phyloP scores from a whole-genome alignment of 2,113 vertebrate genomes.

The Megaceryle torquata region DNA sequence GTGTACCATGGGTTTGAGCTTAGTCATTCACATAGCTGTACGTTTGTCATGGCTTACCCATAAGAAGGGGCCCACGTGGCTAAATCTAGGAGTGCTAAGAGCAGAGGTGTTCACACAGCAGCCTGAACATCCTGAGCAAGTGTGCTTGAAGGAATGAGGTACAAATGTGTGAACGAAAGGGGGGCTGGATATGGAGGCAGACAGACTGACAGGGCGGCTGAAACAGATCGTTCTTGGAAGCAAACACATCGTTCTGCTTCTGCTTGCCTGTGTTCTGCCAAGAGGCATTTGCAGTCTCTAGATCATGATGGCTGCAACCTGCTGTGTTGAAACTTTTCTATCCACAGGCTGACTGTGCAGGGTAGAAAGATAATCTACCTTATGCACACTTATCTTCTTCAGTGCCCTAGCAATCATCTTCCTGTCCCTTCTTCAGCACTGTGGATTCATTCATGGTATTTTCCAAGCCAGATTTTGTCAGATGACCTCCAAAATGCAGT shows the following conservation, averaged over 20 bases:
- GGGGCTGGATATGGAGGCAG: not conserved
- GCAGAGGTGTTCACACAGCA: constrained; percentile 28
- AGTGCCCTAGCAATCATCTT: not conserved
- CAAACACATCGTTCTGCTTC: constrained; percentile 28
- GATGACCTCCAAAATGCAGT: not conserved
- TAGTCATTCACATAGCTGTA: not conserved
- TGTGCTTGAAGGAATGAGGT: not conserved
- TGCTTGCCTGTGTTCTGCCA: constrained; percentile 43
- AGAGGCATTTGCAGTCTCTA: constrained; percentile 50
- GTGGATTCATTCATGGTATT: not conserved
- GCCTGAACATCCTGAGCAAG: not conserved
- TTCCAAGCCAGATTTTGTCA: not conserved
- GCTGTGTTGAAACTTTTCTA: constrained; percentile 45
- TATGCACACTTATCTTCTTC: constrained; percentile 15
- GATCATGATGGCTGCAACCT: constrained; percentile 51
- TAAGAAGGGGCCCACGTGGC: not conserved
- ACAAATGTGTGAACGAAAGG: not conserved
- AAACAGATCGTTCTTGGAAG: constrained; percentile 49
- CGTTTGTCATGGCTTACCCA: not conserved
- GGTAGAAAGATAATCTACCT: constrained; percentile 37
- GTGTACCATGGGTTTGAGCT: not conserved
- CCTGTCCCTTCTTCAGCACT: not conserved
- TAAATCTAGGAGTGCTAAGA: not conserved
- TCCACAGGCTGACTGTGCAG: constrained; percentile 33
- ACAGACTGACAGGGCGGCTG: not conserved